A percentile compares a stretch with the other conserved stretches of the same genome.
Conservation (phyloP, 2,113 vertebrate species). For the Tricholaema leucomelas region DNA sequence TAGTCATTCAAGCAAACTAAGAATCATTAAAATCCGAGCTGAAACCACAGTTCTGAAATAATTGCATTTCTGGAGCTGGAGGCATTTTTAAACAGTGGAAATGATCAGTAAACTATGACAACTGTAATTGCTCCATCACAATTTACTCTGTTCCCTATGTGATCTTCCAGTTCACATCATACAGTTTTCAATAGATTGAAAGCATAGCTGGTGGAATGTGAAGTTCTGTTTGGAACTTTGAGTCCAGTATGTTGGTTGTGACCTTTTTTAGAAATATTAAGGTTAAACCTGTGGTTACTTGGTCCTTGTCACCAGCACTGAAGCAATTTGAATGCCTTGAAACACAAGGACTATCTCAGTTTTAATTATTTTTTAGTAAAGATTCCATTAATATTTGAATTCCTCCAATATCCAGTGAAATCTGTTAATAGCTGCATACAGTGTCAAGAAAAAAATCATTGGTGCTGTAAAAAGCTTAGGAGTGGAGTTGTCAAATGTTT, state of each 20-base stretch:
- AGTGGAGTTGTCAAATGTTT: not conserved
- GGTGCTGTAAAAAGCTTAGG: conserved; percentile 30
- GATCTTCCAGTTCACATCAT: not conserved
- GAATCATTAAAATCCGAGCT: not conserved
- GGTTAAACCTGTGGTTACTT: conserved; percentile 56
- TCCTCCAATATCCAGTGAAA: conserved; percentile 50
- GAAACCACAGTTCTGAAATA: not conserved
- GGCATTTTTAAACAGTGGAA: not conserved
- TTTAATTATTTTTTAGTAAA: conserved; percentile 72
- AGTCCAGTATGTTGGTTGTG: not conserved
- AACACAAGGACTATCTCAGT: conserved; percentile 65
- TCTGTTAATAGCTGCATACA: conserved; percentile 31
- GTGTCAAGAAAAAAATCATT: conserved; percentile 43
- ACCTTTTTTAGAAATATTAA: conserved; percentile 32
- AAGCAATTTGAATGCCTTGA: conserved; percentile 67
- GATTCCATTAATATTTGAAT: conserved; percentile 73
- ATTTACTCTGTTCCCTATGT: not conserved
- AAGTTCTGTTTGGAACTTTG: not conserved
- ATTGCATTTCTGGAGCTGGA: not conserved
- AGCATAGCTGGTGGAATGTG: not conserved
- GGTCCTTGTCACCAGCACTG: conserved; percentile 43
- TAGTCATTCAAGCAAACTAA: not conserved
- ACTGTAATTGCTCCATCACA: not conserved
- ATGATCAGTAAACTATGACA: not conserved
- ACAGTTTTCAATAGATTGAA: not conserved